Evolutionary conservation across 2,888 invertebrate genomes (phyloP), one percentile per base, ranked within the genome.

Genomic region (Herminia tarsipennalis): DNA sequence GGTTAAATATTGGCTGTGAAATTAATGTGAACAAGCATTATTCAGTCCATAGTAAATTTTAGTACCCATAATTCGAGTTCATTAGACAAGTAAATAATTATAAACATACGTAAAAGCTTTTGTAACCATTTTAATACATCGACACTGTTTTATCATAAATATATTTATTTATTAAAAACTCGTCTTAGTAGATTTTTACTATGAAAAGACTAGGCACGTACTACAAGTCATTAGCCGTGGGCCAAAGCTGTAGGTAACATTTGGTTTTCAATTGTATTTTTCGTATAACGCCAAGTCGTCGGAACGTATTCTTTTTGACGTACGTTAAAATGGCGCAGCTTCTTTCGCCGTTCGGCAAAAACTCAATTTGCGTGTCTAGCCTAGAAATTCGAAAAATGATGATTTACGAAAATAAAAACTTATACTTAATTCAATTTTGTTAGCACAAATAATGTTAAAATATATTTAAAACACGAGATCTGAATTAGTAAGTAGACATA

Each of bases 1-100:
- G 83, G 63, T 66, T 73, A 76, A 81, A 83, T 79, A 81, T 79
- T 82, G 90, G 90, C 90, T 90, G 90, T 90, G 90, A 90, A 83
- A 70, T 73, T 69, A 79, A 80, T 77, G 76, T 83, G 77, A 75
- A 75, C 69, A 62, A 66, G 53, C 75, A 78, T 79, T 80, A 66
- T 71, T 81, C 83, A 83, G 81, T 84, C 82, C 78, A 80, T 77
- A 67, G 49, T 62, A 62, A 63, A 57, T 29, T 58, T 63, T 63
- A 67, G 44, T 57, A 64, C 38, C 61, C 40, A 56, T 28, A 32
- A 48, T 46, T 49, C 22, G 14, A 50, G 27, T 46, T 56, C 40
- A 51, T 49, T 55, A 55, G 42, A 35, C 5, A 18, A 49, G 16
- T 56, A 49, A 47, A 38, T 56, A 52, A 50, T 38, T 18, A n/a